Evolutionary conservation across 2,797 vertebrate genomes (phyloP).

Genomic region (Eutrigla gurnardus): DNA sequence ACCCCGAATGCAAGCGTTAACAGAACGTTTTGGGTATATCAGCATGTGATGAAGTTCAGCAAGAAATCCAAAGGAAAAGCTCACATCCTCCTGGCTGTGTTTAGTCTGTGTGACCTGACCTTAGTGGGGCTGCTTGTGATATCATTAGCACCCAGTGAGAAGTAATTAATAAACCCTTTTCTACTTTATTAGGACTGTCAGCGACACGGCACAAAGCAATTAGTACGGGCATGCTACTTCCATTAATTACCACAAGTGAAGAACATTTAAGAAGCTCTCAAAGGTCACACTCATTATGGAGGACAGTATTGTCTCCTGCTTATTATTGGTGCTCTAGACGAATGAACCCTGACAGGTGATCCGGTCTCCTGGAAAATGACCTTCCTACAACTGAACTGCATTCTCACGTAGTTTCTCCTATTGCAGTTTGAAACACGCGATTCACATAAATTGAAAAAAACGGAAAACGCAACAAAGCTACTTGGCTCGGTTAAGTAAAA

Average conservation of each 20-base stretch:
- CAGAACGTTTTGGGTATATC: background rate
- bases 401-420: background rate
- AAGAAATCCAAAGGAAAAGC: constrained; percentile 44
- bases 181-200: constrained; percentile 73
- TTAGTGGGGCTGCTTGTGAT: constrained; percentile 40
- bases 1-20: background rate
- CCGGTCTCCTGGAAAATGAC: background rate
- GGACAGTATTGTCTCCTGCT: constrained; percentile 19
- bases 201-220: constrained; percentile 65
- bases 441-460: background rate
- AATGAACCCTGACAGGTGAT: constrained; percentile 12
- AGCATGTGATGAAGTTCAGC: background rate
- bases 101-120: constrained; percentile 26
- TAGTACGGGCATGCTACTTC: constrained; percentile 34
- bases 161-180: constrained; percentile 70
- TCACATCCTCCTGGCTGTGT: background rate
- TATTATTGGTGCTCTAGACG: background rate
- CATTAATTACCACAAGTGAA: constrained; percentile 67
- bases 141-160: constrained; percentile 56
- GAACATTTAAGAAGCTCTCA: constrained; percentile 57
- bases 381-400: background rate
- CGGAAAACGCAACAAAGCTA: background rate
- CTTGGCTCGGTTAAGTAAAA: background rate
- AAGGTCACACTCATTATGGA: constrained; percentile 52
- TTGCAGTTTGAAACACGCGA: background rate